These are phyloP conservation scores for Patella caerulea DNA, from an alignment of 2,888 invertebrate species.

Conservation along the genomic window DNA sequence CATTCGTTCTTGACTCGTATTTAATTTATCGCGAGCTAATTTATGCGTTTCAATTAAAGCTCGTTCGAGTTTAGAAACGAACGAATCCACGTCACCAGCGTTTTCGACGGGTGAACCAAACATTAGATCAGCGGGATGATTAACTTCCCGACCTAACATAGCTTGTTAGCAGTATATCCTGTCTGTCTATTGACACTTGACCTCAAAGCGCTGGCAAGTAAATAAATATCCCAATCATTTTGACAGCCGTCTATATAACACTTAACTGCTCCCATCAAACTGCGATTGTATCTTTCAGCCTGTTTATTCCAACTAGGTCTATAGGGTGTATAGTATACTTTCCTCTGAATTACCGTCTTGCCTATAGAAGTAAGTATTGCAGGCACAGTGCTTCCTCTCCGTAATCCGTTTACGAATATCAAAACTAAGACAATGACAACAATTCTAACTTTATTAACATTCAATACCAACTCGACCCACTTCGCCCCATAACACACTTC, in stretches of 20 bases:
- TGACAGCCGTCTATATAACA: constrained; percentile 2
- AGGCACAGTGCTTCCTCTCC: too few relatives aligned
- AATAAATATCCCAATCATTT: constrained; percentile 27
- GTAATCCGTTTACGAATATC: too few relatives aligned
- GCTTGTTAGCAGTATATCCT: constrained; percentile 31
- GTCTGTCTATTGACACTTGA: constrained; percentile 29
- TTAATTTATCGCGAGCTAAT: constrained; percentile 2
- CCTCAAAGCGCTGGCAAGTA: constrained; percentile 28
- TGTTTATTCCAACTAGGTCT: constrained; percentile 1
- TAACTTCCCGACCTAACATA: constrained; percentile 33
- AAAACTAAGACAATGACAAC: too few relatives aligned
- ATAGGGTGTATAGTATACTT: too few relatives aligned
- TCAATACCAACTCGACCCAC: too few relatives aligned
- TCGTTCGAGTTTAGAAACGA: neutral
- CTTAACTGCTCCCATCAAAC: neutral
- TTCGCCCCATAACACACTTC: too few relatives aligned
- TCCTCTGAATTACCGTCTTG: too few relatives aligned
- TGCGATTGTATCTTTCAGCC: constrained; percentile 18
- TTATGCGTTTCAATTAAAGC: neutral
- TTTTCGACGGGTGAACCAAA: too few relatives aligned
- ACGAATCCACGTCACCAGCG: too few relatives aligned
- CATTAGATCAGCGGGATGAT: too few relatives aligned
- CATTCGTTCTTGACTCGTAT: neutral
- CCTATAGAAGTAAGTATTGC: too few relatives aligned
- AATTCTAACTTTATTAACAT: too few relatives aligned